Percentiles rank a stretch among this genome's conserved stretches.
These are phyloP conservation scores for Melanotus villosus DNA, from an alignment of 2,888 invertebrate species.

Conservation along the genomic window DNA sequence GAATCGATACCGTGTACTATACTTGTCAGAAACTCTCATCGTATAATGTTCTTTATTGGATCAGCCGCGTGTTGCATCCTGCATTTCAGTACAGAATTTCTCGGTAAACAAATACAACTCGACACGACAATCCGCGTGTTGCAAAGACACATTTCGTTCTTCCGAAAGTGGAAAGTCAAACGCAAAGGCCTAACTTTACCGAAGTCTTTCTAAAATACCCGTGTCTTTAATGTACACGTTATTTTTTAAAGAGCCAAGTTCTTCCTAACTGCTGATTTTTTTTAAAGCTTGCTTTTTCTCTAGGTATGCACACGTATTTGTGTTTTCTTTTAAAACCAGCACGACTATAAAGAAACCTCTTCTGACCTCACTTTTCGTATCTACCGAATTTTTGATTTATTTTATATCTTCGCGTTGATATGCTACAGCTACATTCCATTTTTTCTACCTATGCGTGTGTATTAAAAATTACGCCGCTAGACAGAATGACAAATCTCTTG, in stretches of 20 bases:
- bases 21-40: conserved; percentile 56
- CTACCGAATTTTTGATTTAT: neutral
- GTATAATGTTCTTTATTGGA: conserved; percentile 53
- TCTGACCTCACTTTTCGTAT: neutral
- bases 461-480: no score
- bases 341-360: conserved; percentile 5
- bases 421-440: neutral
- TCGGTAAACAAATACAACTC: conserved; percentile 51
- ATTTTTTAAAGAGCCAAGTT: conserved; percentile 5
- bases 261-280: neutral
- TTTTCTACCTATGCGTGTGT: neutral
- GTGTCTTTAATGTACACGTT: neutral
- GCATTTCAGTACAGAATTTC: conserved; percentile 51
- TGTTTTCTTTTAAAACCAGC: conserved; percentile 17
- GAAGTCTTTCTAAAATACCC: conserved; percentile 17
- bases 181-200: conserved; percentile 9
- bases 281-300: neutral
- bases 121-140: conserved; percentile 39
- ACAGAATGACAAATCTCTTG: no score
- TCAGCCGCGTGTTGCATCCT: conserved; percentile 48
- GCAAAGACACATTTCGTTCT: conserved; percentile 19
- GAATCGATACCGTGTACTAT: conserved; percentile 53
- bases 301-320: neutral
- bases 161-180: conserved; percentile 14
- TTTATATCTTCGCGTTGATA: neutral